Conservation (phyloP, 2,113 vertebrate species). For the Stictonetta naevosa region DNA sequence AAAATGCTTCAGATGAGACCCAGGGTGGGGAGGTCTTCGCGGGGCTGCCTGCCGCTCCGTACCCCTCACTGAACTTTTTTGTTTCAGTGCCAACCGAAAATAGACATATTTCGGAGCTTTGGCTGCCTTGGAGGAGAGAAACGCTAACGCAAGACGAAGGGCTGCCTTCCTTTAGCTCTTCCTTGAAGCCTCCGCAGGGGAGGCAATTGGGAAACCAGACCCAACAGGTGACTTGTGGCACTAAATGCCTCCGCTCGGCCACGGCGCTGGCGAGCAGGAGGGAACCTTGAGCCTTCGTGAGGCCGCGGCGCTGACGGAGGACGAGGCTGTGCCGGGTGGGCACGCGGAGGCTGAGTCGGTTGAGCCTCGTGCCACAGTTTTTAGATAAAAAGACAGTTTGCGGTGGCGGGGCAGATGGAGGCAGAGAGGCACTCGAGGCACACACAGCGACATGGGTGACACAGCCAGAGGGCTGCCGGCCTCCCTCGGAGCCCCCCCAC, state of each 20-base stretch:
- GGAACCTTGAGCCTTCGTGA: neutral
- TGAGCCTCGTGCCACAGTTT: neutral
- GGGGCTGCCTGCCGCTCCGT: accelerated
- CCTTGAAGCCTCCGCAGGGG: neutral
- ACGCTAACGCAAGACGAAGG: accelerated
- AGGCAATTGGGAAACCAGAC: neutral
- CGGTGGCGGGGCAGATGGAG: no score
- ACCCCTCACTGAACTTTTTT: neutral
- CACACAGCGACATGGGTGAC: no score
- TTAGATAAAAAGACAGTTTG: no score
- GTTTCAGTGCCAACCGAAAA: neutral
- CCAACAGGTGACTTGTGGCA: neutral
- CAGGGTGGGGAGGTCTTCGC: accelerated
- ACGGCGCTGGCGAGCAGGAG: neutral
- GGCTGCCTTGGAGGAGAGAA: neutral
- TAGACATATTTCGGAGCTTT: neutral
- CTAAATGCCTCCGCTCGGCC: accelerated
- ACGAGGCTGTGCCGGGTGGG: neutral
- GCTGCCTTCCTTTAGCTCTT: neutral
- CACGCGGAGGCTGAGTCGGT: neutral
- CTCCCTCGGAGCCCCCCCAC: neutral
- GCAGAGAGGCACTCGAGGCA: no score
- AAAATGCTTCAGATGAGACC: neutral
- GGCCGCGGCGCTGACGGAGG: no score
- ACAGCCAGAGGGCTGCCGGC: no score